Conservation (phyloP, 1,140 invertebrate genomes). For the Magallana gigas region DNA sequence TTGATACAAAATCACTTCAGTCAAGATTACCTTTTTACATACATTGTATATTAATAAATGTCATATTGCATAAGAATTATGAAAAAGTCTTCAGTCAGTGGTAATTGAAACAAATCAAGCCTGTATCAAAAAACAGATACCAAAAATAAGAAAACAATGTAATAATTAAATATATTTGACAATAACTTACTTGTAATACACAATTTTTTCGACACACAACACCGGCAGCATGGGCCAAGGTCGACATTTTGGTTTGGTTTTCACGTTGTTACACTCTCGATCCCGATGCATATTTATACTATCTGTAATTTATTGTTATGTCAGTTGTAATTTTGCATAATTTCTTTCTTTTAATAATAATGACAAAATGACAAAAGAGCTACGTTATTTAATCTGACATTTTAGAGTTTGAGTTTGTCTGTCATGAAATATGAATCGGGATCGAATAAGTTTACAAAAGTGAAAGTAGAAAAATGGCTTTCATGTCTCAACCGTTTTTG, state of each 20-base stretch:
- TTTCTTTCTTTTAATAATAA: not conserved
- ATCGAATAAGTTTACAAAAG: not conserved
- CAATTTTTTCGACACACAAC: slow-evolving; percentile 32
- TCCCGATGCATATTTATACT: not conserved
- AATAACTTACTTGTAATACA: slow-evolving; percentile 22
- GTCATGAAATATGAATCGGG: not conserved
- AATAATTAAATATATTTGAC: not conserved
- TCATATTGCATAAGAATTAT: slow-evolving; percentile 3
- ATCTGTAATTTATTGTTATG: not conserved
- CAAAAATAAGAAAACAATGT: too few species aligned
- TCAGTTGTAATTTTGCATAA: not conserved
- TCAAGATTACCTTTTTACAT: not conserved
- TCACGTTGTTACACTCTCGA: not conserved
- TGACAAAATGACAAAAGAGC: not conserved
- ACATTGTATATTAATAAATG: not conserved
- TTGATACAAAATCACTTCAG: too few species aligned
- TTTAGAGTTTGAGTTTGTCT: not conserved
- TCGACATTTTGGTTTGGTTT: slow-evolving; percentile 35
- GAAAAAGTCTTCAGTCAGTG: not conserved
- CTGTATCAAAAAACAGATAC: too few species aligned
- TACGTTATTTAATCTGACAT: not conserved
- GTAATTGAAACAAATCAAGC: not conserved
- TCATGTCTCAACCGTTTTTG: not conserved
- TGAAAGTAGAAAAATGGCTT: slow-evolving; percentile 23
- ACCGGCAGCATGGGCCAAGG: slow-evolving; percentile 40